Evolutionary conservation across 2,888 invertebrate species (phyloP).

Genomic region (Theodoxus fluviatilis): DNA sequence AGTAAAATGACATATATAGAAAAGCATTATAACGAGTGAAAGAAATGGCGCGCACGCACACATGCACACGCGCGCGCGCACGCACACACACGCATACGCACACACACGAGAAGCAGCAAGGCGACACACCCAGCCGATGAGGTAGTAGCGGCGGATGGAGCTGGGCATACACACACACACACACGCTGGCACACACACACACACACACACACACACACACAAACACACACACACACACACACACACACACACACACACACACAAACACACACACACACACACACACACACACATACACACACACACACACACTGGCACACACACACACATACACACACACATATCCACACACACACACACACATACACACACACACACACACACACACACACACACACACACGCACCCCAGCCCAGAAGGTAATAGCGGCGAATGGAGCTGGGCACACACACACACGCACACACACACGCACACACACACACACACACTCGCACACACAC

Average conservation of each 20-base stretch:
- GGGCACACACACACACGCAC: constrained; percentile 39
- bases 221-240: too few relatives aligned
- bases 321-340: constrained; percentile 18
- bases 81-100: too few relatives aligned
- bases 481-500: background rate
- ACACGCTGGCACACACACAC: too few relatives aligned
- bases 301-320: background rate
- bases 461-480: constrained; percentile 8
- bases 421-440: constrained; percentile 48
- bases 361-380: background rate
- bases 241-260: constrained; percentile 17
- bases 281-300: constrained; percentile 18
- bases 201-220: too few relatives aligned
- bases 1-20: too few relatives aligned
- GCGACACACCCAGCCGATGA: too few relatives aligned
- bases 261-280: constrained; percentile 9
- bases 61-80: too few relatives aligned
- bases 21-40: too few relatives aligned
- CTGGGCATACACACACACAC: constrained; percentile 17
- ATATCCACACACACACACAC: background rate
- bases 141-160: too few relatives aligned
- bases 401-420: constrained; percentile 55
- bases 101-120: too few relatives aligned
- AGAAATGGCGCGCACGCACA: background rate
- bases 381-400: background rate